Conservation (phyloP, 2,113 vertebrate species). For the Pungitius pungitius region DNA sequence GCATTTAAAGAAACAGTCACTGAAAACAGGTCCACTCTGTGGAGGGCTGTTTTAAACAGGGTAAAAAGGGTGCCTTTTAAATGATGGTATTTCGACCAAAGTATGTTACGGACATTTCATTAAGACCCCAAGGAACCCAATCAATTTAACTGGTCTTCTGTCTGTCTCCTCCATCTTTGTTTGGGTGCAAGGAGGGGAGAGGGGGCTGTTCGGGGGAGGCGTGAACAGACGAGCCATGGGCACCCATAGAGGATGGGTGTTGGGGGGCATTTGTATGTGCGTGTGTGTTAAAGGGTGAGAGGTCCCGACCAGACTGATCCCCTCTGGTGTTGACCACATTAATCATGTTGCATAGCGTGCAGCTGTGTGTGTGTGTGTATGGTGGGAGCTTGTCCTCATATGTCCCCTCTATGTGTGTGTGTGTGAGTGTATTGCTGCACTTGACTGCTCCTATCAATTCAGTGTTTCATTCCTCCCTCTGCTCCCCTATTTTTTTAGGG, state of each 20-base stretch:
- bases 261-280: conserved; percentile 5
- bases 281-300: conserved; percentile 49
- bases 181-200: conserved; percentile 50
- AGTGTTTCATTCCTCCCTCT: conserved; percentile 69
- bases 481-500: conserved; percentile 58
- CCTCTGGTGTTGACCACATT: conserved; percentile 75
- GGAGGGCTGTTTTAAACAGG: no score
- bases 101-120: no score
- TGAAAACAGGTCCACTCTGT: no score
- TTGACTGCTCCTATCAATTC: conserved; percentile 78
- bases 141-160: no score
- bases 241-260: conserved; percentile 17
- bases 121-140: no score
- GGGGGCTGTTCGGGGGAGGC: conserved; percentile 11
- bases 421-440: conserved; percentile 57
- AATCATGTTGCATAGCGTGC: conserved; percentile 72
- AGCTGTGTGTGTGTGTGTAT: neutral
- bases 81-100: no score
- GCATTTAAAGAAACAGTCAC: no score
- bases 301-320: conserved; percentile 67
- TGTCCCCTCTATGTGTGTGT: conserved; percentile 29
- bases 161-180: conserved; percentile 58
- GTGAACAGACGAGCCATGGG: conserved; percentile 25
- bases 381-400: conserved; percentile 36
- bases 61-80: no score